These are phyloP conservation scores for Lichenostomus cassidix DNA, from an alignment of 2,113 vertebrate species.

Conservation along the genomic window DNA sequence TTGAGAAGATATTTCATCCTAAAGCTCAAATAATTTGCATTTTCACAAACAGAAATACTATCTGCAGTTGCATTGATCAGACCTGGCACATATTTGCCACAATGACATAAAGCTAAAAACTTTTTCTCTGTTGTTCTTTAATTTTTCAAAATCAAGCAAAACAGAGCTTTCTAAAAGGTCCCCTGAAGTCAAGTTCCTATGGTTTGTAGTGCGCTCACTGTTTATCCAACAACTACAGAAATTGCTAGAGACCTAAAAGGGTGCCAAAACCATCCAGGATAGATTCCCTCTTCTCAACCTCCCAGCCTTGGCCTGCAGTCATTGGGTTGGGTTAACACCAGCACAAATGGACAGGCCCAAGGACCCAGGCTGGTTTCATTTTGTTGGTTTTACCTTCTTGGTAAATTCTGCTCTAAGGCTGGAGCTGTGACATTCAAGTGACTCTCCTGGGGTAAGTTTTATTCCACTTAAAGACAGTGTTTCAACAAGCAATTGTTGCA, in stretches of 20 bases:
- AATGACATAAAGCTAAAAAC: background rate
- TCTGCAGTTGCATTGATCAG: background rate
- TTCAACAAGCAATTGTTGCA: background rate
- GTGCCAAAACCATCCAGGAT: background rate
- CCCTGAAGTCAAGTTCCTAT: background rate
- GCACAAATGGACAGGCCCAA: background rate
- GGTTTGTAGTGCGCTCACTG: background rate
- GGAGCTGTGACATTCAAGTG: background rate
- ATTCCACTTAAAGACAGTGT: background rate
- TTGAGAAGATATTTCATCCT: background rate
- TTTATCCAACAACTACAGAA: background rate
- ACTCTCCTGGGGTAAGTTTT: background rate
- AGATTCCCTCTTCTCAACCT: background rate
- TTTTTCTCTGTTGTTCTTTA: background rate
- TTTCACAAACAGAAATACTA: background rate
- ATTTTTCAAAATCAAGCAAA: background rate
- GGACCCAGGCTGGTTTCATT: background rate
- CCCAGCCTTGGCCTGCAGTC: too few species aligned
- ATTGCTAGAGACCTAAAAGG: background rate
- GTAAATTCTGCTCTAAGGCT: background rate
- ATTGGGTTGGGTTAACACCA: rapidly evolving
- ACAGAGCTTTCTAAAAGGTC: background rate
- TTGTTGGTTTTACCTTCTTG: background rate
- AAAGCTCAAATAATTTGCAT: background rate
- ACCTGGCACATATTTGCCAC: background rate